Evolutionary conservation across 2,888 invertebrate genomes (phyloP), one percentile per base, ranked within the genome.

Genomic region (Eupithecia pulchellata): DNA sequence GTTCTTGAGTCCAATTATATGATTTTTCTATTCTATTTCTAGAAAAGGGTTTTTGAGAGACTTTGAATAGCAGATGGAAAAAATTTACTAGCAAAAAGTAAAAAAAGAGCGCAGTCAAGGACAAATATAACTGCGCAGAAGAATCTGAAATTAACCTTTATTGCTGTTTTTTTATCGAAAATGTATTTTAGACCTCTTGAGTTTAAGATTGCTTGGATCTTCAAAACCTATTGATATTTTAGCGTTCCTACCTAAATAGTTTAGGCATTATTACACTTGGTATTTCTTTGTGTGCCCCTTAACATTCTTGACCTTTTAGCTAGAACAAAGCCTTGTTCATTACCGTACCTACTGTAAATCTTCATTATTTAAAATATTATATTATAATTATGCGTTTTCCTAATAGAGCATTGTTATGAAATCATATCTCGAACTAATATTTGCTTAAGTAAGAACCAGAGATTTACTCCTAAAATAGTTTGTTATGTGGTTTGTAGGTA

Each of bases 291-390:
- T 30, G 29, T 13, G 14, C 34, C 32, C 34, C 60, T 62, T 25
- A 30, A 58, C 64, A 66, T 71, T 67, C 68, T 66, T 69, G 69
- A 68, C 72, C 69, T 72, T 71, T 72, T 63, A 61, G 34, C 39
- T 60, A 61, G 66, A 68, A 72, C 66, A 72, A 69, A 65, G 58
- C 64, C 58, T 58, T 57, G 68, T 71, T 65, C 64, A 67, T 71
- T 64, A 65, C 60, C 55, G 34, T 11, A n/a, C 55, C 14, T 57
- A 30, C 9, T 30, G 61, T 32, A 14, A 32, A 61, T 61, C 25
- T 34, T 34, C 30, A 61, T 60, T 32, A 34, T 32, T 32, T 34
- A 32, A 34, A 34, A 32, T 61, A 32, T 60, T 32, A 34, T 34
- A 47, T 52, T 25, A 52, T 20, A 57, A 57, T 60, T 60, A 60